Base-by-base conservation (phyloP, 2,888 invertebrate species). In the Hybos culiciformis region DNA sequence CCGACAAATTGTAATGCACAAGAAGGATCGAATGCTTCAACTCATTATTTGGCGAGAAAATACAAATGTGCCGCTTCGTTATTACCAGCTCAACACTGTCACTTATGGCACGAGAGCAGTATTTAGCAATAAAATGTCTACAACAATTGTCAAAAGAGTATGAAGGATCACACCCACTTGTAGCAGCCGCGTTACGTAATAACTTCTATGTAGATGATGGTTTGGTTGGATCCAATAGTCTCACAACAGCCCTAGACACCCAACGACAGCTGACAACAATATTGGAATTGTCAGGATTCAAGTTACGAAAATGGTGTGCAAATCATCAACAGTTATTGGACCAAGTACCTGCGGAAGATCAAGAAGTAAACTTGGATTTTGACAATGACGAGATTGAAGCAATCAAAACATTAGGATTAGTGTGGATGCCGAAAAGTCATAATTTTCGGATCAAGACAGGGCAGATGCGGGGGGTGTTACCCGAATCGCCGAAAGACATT, bases 151-250 rank as follows among this genome's bases (percentile, higher is more conserved):
- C 50, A 4, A 19, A 21, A 3, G 45, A 49, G n/a, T 44, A 45
- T 24, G 11, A 20, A 19, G 5, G 14, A 0, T 43, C 34, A 9
- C 51, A 37, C 39, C 52, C 53, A 0, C 1, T 41, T 9, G 54
- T 52, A 14, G 39, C 48, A 11, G 14, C 39, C 9, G 34, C 39
- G 6, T 21, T 50, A 7, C 37, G 31, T 15, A 39, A 45, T 2
- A 45, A 51, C 15, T 48, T 46, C 26, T 52, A 53, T 37, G 47
- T 53, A 9, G 51, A 51, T 36, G 50, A 54, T 32, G 39, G 50
- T 4, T 46, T 51, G 43, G 48, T 42, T 14, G 51, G 50, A 3
- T 40, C 46, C 11, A 38, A 51, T 34, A 33, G 31, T 18, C 18
- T 47, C 17, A 12, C 39, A 8, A 36, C 49, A 23, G 46, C 50